Conservation (phyloP, 1,140 invertebrate genomes). For the Drosophila ananassae region DNA sequence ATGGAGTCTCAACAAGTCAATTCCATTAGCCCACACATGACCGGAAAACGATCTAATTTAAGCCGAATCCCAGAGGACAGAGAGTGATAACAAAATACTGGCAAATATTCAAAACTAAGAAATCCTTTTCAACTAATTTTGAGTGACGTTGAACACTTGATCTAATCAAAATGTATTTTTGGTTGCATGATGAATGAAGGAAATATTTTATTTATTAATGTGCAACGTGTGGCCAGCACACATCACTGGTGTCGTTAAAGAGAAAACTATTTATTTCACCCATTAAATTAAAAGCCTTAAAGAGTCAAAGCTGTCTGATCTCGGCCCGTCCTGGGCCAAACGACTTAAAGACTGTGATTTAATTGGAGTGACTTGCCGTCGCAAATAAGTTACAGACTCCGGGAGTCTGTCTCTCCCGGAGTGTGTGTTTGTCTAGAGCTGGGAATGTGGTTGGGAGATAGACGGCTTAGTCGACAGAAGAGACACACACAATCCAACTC, state of each 20-base stretch:
- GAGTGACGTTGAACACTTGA: not conserved
- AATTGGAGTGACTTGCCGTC: constrained; percentile 47
- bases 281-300: not conserved
- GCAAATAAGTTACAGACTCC: too few species aligned
- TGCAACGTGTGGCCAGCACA: too few species aligned
- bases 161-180: not conserved
- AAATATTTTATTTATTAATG: not conserved
- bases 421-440: constrained; percentile 9
- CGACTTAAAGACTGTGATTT: constrained; percentile 51
- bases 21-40: constrained; percentile 24
- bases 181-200: not conserved
- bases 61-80: not conserved
- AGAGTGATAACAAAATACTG: not conserved
- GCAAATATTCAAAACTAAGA: not conserved
- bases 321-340: constrained; percentile 10
- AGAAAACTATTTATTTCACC: not conserved
- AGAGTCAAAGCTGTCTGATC: constrained; percentile 10
- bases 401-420: constrained; percentile 3
- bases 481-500: constrained; percentile 44
- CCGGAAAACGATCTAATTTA: not conserved
- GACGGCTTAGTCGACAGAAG: constrained; percentile 40
- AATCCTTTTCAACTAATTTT: not conserved
- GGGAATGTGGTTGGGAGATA: constrained; percentile 51
- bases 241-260: too few species aligned
- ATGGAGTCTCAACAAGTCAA: constrained; percentile 49